Conservation (phyloP, 1,140 invertebrate genomes). For the Trachymyrmex cornetzi region DNA sequence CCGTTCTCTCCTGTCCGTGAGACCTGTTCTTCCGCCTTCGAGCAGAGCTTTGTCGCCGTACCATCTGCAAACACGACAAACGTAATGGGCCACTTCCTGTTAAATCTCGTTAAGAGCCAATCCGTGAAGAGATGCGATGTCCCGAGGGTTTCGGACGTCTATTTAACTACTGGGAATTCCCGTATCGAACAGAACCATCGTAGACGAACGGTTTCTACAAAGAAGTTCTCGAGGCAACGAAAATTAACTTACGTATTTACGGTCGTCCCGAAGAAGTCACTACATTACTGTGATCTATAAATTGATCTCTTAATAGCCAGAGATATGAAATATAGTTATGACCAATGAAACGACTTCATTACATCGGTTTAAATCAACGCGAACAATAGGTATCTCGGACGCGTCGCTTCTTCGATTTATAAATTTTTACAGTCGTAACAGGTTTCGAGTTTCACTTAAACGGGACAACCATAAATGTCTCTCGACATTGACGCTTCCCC, state of each 20-base stretch:
- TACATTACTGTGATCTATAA: not conserved
- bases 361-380: not conserved
- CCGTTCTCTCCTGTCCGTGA: constrained; percentile 10
- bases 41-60: constrained; percentile 58
- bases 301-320: not conserved
- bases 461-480: constrained; percentile 46
- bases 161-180: constrained; percentile 21
- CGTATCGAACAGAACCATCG: constrained; percentile 2
- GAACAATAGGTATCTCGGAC: constrained; percentile 11
- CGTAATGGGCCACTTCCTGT: constrained; percentile 48
- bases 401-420: constrained; percentile 22
- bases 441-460: constrained; percentile 51
- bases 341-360: constrained; percentile 18
- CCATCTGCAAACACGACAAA: constrained; percentile 57
- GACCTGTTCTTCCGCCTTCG: constrained; percentile 26
- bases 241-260: not conserved
- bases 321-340: constrained; percentile 19
- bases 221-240: not conserved
- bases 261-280: not conserved
- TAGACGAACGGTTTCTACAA: not conserved
- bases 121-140: constrained; percentile 16
- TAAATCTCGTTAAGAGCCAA: constrained; percentile 68
- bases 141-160: not conserved
- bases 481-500: constrained; percentile 33
- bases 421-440: constrained; percentile 53